Evolutionary conservation across 2,797 vertebrate species (phyloP), one percentile per base, ranked within the genome.

Genomic region (Lacerta bilineata): DNA sequence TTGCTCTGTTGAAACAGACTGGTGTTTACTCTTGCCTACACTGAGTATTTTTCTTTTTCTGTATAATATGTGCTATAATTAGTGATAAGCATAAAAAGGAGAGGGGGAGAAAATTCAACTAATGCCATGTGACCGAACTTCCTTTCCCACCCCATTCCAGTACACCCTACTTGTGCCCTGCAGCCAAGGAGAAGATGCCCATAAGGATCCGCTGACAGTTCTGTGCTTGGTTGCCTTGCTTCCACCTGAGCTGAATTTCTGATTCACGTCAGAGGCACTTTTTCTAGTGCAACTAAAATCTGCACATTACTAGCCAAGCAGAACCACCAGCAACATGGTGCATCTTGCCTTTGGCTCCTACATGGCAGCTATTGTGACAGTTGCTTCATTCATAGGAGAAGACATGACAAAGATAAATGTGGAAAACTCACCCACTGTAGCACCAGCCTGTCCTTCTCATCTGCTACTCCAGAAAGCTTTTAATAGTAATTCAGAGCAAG

Each of bases 281-380:
- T 27, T 29, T 4, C 74, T 5, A 36, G 1, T 36, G 86, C 39
- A 27, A 23, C 50, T 74, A 55, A 85, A 90, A 86, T 15, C 29
- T 76, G 43, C 4, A 1, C 0, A 0, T 0, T n/a, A 25, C 8
- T 18, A 0, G 41, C 1, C 5, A 66, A 5, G 0, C 4, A 83
- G 64, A 86, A 15, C 6, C 79, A 55, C 15, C 1, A 10, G 87
- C 84, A 85, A 43, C 80, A 4, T 1, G 4, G 41, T 1, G 13
- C 23, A 61, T 91, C 7, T 68, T 80, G 59, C 18, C 72, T 41
- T 76, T 81, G 72, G 83, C 46, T 82, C 17, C 39, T 61, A 81
- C 55, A 1, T 41, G 72, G 71, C 83, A 17, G 8, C 80, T 5
- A 0, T 2, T 1, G 17, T 74, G 10, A 46, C 50, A 15, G 23